Percentiles rank a stretch among this genome's conserved stretches.
Conservation (phyloP, 2,113 vertebrate species). For the Piliocolobus tephrosceles region DNA sequence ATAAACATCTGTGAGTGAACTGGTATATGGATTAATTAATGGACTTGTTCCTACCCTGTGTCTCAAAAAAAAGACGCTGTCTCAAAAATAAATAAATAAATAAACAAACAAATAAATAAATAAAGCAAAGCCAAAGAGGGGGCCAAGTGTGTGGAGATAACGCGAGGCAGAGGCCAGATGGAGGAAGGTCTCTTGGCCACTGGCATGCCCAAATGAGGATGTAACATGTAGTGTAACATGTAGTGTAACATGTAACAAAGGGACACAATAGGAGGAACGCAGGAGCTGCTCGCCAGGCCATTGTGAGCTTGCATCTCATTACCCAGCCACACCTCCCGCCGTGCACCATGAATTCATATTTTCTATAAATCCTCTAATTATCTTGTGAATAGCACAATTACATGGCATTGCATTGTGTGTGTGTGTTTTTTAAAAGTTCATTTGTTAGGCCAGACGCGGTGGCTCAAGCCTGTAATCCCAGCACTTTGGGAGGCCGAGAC, state of each 20-base stretch:
- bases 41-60: background rate
- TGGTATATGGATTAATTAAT: background rate
- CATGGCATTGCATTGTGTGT: conserved; percentile 34
- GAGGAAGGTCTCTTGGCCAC: background rate
- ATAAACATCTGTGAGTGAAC: background rate
- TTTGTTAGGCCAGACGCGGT: too few species aligned
- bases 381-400: conserved; percentile 73
- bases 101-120: too few species aligned
- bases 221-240: background rate
- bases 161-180: background rate
- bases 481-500: too few species aligned
- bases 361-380: conserved; percentile 78
- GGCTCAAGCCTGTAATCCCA: too few species aligned
- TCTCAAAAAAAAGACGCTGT: background rate
- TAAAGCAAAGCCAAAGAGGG: background rate
- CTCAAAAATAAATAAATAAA: too few species aligned
- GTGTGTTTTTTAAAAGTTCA: conserved; percentile 43
- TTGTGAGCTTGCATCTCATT: conserved; percentile 43
- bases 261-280: background rate
- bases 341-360: conserved; percentile 71
- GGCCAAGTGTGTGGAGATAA: too few species aligned
- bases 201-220: background rate
- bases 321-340: conserved; percentile 55
- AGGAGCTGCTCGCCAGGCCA: background rate
- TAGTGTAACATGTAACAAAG: background rate